Percentiles rank a stretch among this genome's conserved stretches.
phyloP scores from a whole-genome alignment of 2,797 vertebrate genomes.

The Parotocinclus haroldoi region DNA sequence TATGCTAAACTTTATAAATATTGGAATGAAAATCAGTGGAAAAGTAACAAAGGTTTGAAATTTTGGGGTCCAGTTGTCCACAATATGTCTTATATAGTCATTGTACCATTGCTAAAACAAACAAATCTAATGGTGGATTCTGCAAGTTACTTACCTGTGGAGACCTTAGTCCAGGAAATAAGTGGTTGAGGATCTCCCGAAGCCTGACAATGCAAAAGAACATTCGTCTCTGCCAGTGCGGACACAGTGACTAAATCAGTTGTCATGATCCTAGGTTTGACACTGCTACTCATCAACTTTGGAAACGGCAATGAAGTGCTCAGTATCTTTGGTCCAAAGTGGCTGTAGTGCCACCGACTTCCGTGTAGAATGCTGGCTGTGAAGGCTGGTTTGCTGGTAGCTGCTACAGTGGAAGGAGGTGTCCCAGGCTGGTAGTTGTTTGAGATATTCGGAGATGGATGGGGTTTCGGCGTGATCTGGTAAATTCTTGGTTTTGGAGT shows the following conservation, averaged over 20 bases:
- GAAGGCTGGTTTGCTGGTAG: conserved; percentile 46
- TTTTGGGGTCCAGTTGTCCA: no score
- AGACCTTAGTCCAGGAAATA: conserved; percentile 76
- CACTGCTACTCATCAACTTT: conserved; percentile 56
- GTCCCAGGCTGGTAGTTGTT: conserved; percentile 43
- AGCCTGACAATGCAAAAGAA: conserved; percentile 68
- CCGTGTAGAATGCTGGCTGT: conserved; percentile 46
- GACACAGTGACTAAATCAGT: conserved; percentile 62
- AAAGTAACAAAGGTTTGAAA: no score
- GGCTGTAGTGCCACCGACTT: conserved; percentile 56
- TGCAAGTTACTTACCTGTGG: conserved; percentile 63
- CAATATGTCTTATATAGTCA: no score
- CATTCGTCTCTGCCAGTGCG: conserved; percentile 68
- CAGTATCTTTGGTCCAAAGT: conserved; percentile 48
- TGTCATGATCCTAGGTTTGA: conserved; percentile 68
- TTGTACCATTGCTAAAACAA: no score
- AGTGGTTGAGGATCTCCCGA: conserved; percentile 66
- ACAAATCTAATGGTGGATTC: neutral
- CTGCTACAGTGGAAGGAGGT: conserved; percentile 40
- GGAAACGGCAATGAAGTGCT: conserved; percentile 65
- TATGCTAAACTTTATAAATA: no score
- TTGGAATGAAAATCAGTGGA: no score
- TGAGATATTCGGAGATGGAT: conserved; percentile 44
- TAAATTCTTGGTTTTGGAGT: conserved; percentile 60
- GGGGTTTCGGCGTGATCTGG: conserved; percentile 40